phyloP scores from a whole-genome alignment of 2,888 invertebrate genomes.

The Abrostola tripartita region DNA sequence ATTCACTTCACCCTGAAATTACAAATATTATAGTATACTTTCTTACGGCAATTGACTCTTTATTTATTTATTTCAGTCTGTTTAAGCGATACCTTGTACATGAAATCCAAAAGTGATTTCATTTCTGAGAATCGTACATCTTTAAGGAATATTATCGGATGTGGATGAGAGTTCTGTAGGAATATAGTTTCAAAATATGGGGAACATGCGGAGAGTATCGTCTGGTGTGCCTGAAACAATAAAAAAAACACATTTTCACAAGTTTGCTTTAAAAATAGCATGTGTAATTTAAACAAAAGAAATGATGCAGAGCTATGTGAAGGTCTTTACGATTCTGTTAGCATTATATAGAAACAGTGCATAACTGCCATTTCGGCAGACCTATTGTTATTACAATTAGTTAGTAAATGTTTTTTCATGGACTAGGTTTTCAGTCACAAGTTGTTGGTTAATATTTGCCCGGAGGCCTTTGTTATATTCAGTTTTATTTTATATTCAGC shows the following conservation, averaged over 20 bases:
- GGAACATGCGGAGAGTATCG: slow-evolving; percentile 97
- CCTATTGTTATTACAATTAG: slow-evolving; percentile 81
- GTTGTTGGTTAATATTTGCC: slow-evolving; percentile 35
- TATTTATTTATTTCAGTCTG: slow-evolving; percentile 3
- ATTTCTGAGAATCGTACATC: slow-evolving; percentile 97
- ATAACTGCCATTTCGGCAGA: slow-evolving; percentile 69
- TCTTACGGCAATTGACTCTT: slow-evolving; percentile 7
- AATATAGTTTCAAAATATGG: slow-evolving; percentile 98
- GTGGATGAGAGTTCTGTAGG: slow-evolving; percentile 95
- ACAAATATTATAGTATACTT: slow-evolving; percentile 19
- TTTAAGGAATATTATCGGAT: slow-evolving; percentile 97
- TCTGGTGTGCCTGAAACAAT: slow-evolving; percentile 94
- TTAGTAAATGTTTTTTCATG: slow-evolving; percentile 62
- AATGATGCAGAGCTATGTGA: slow-evolving; percentile 69
- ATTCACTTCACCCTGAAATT: slow-evolving; percentile 92
- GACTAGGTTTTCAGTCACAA: slow-evolving; percentile 53
- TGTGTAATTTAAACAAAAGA: slow-evolving; percentile 68
- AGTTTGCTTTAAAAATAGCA: slow-evolving; percentile 56
- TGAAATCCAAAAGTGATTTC: slow-evolving; percentile 96
- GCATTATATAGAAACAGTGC: slow-evolving; percentile 68
- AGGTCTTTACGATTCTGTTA: slow-evolving; percentile 74
- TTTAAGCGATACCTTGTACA: slow-evolving; percentile 92
- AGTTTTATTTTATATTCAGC: slow-evolving; percentile 17
- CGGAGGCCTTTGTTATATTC: slow-evolving; percentile 30
- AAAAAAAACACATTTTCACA: slow-evolving; percentile 52